Conservation (phyloP, 2,113 vertebrate species). For the Craseonycteris thonglongyai region DNA sequence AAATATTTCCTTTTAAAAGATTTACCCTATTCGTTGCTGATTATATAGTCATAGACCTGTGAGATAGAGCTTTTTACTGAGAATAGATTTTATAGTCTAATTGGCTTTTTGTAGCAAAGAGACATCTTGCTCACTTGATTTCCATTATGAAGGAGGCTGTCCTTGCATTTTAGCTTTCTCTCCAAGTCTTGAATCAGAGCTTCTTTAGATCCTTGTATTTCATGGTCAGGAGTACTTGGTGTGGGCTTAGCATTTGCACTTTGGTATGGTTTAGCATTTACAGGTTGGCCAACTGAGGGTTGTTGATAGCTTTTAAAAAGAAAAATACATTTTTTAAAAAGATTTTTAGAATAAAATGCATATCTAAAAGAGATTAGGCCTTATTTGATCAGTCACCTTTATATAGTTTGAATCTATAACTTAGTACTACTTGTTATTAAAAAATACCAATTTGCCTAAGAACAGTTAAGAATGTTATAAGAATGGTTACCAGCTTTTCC, state of each 20-base stretch:
- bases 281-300: constrained; percentile 84
- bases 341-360: not conserved
- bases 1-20: not conserved
- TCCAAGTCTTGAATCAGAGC: constrained; percentile 97
- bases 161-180: constrained; percentile 92
- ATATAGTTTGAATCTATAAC: not conserved
- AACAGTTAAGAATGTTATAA: not conserved
- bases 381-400: constrained; percentile 14
- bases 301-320: constrained; percentile 83
- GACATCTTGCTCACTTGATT: constrained; percentile 85
- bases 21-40: not conserved
- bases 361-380: not conserved
- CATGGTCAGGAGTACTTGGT: constrained; percentile 88
- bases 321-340: not conserved
- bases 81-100: constrained; percentile 24
- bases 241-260: constrained; percentile 74
- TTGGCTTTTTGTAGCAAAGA: constrained; percentile 27
- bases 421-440: constrained; percentile 24
- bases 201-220: constrained; percentile 96
- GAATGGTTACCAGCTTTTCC: not conserved
- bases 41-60: not conserved
- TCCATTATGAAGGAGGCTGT: constrained; percentile 86
- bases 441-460: not conserved
- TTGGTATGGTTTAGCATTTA: constrained; percentile 68
- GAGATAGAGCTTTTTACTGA: not conserved